Percentiles rank a stretch among this genome's conserved stretches.
These are phyloP conservation scores for Calameuta filiformis DNA, from an alignment of 2,888 invertebrate species.

Conservation along the genomic window DNA sequence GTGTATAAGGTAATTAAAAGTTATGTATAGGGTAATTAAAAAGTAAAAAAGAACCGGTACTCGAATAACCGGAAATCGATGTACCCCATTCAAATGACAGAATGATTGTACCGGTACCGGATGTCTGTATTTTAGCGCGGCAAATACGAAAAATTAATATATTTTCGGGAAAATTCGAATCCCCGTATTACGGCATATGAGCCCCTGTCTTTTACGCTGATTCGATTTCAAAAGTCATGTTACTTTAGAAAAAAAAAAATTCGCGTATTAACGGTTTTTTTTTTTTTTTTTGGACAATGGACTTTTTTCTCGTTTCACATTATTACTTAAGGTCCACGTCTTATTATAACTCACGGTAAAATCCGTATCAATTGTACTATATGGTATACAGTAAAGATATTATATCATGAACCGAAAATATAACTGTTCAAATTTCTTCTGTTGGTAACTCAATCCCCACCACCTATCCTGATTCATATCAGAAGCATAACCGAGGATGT, in stretches of 20 bases:
- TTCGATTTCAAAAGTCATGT: not conserved
- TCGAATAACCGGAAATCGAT: too few species aligned
- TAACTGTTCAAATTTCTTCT: too few species aligned
- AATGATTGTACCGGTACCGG: too few species aligned
- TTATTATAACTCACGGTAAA: too few species aligned
- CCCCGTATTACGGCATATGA: slow-evolving; percentile 37
- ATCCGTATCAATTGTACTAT: too few species aligned
- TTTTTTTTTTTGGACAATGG: not conserved
- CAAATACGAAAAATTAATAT: not conserved
- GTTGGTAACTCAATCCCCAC: too few species aligned
- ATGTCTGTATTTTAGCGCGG: not conserved
- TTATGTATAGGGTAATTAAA: not conserved
- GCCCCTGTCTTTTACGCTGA: slow-evolving; percentile 41
- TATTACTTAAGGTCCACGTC: too few species aligned
- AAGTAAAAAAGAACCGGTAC: slow-evolving; percentile 2
- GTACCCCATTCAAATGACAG: too few species aligned
- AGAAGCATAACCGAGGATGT: too few species aligned
- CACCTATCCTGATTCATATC: too few species aligned
- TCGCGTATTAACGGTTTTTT: not conserved
- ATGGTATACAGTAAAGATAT: too few species aligned
- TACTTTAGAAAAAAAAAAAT: not conserved
- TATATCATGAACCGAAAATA: too few species aligned
- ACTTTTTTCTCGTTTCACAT: not conserved
- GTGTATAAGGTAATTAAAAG: slow-evolving; percentile 12
- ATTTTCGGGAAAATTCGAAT: slow-evolving; percentile 18